These are phyloP conservation scores for Laticauda laticaudata DNA, from an alignment of 2,113 vertebrate genomes.

Conservation along the genomic window DNA sequence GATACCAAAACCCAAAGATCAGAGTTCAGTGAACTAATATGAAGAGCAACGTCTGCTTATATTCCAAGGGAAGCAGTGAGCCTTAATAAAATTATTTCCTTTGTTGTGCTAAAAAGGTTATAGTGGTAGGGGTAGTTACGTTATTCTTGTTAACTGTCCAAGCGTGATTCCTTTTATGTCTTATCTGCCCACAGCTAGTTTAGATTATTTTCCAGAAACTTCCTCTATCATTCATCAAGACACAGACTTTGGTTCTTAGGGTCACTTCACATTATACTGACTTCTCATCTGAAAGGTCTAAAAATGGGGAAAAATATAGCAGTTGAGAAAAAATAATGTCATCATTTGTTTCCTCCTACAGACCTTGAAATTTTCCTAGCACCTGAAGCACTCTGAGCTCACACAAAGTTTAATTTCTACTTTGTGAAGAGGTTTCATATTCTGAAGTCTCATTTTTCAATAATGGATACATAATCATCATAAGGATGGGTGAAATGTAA, in stretches of 20 bases:
- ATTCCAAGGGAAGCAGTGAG: conserved; percentile 17
- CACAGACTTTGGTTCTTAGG: conserved; percentile 8
- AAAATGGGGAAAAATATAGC: conserved; percentile 11
- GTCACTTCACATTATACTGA: not conserved
- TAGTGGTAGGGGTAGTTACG: not conserved
- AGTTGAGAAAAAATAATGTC: not conserved
- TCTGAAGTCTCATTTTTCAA: not conserved
- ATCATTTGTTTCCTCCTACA: not conserved
- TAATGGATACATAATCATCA: not conserved
- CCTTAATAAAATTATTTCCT: not conserved
- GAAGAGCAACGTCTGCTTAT: conserved; percentile 12
- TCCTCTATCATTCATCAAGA: not conserved
- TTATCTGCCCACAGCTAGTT: conserved; percentile 17
- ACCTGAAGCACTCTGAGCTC: not conserved
- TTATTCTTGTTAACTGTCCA: not conserved
- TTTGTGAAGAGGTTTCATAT: not conserved
- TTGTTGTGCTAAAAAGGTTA: not conserved
- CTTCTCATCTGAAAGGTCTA: conserved; percentile 33
- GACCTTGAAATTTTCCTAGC: conserved; percentile 12
- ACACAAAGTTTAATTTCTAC: not conserved
- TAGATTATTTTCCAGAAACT: conserved; percentile 22
- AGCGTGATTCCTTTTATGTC: not conserved
- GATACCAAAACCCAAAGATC: conserved; percentile 12
- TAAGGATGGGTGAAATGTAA: not conserved
- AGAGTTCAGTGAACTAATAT: conserved; percentile 20